A percentile compares a stretch with the other conserved stretches of the same genome.
These are phyloP conservation scores for Alligator sinensis DNA, from an alignment of 2,113 vertebrate species.

Conservation along the genomic window DNA sequence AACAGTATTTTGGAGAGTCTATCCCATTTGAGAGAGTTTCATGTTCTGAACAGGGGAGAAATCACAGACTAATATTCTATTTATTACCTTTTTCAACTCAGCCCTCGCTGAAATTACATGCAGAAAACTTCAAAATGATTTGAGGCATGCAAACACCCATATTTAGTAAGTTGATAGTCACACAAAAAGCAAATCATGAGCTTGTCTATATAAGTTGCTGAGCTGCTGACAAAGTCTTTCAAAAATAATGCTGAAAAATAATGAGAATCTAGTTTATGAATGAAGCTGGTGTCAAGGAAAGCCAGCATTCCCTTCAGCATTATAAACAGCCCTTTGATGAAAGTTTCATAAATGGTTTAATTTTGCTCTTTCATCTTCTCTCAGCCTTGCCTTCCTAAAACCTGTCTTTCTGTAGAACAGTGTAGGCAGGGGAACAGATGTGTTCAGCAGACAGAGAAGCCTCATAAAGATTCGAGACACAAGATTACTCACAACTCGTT, in stretches of 20 bases:
- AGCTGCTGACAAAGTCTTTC: slow-evolving; percentile 22
- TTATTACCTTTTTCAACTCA: neutral
- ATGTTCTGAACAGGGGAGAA: neutral
- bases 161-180: neutral
- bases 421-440: neutral
- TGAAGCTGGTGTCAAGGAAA: slow-evolving; percentile 48
- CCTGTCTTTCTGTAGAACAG: neutral
- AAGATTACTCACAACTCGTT: neutral
- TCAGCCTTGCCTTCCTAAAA: neutral
- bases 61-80: neutral
- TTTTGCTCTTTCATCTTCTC: slow-evolving; percentile 69
- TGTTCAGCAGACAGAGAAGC: neutral
- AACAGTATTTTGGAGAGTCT: neutral
- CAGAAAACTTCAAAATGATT: neutral
- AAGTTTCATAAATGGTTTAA: slow-evolving; percentile 61
- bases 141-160: neutral
- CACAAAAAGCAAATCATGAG: slow-evolving; percentile 2
- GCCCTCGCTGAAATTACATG: neutral
- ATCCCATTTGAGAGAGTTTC: neutral
- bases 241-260: neutral
- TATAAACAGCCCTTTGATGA: slow-evolving; percentile 55
- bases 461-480: neutral
- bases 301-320: slow-evolving; percentile 4
- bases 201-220: neutral
- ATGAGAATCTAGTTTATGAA: neutral